Evolutionary conservation across 1,140 invertebrate species (phyloP).

Genomic region (Aphaenogaster rudis): DNA sequence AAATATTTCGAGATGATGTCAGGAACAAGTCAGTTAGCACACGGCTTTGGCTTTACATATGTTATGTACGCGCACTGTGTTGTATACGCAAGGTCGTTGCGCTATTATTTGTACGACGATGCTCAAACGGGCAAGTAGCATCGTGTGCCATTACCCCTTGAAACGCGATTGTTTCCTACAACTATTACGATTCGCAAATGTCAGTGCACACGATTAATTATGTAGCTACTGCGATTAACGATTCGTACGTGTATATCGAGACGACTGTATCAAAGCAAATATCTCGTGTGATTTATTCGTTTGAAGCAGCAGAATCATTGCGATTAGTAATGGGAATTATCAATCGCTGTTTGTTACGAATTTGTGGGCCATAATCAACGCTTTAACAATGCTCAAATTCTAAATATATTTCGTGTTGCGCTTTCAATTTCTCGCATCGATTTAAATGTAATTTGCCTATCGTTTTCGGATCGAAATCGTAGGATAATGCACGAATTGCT

Average conservation of each 20-base stretch:
- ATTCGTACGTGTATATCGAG: not conserved
- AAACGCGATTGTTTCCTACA: not conserved
- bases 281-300: not conserved
- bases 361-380: not conserved
- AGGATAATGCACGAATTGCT: not conserved
- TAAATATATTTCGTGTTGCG: not conserved
- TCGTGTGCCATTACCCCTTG: not conserved
- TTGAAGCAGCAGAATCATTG: not conserved
- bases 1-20: no score
- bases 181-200: not conserved
- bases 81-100: not conserved
- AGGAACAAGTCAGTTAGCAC: no score
- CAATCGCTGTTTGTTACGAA: not conserved
- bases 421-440: not conserved
- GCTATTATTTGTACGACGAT: not conserved
- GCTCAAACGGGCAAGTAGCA: not conserved
- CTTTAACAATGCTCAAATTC: not conserved
- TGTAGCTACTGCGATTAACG: not conserved
- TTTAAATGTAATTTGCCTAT: constrained; percentile 11
- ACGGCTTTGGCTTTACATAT: no score
- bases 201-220: not conserved
- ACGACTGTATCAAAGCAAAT: not conserved
- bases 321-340: constrained; percentile 6
- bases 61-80: not conserved
- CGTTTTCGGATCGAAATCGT: not conserved